These are phyloP conservation scores for Tenthredo livida DNA, from an alignment of 2,888 invertebrate genomes.

Conservation along the genomic window DNA sequence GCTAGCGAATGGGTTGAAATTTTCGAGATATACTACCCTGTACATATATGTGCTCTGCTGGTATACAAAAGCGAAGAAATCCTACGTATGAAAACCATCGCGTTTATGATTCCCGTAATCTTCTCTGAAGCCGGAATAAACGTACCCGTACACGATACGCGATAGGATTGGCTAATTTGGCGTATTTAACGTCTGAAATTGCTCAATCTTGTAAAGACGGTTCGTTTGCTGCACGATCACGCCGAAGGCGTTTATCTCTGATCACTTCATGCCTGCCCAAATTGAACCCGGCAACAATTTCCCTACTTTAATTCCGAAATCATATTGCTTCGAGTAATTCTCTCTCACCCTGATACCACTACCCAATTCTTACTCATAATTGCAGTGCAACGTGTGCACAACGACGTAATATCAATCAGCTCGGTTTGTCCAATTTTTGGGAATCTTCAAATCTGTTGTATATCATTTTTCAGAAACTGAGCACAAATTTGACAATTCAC, in stretches of 20 bases:
- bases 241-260: constrained; percentile 38
- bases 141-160: neutral
- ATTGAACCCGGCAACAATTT: constrained; percentile 1
- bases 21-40: neutral
- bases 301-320: neutral
- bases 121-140: neutral
- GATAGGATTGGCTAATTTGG: constrained; percentile 28
- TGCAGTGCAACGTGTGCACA: neutral
- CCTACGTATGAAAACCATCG: neutral
- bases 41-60: neutral
- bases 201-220: constrained; percentile 34
- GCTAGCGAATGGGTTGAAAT: neutral
- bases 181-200: constrained; percentile 39
- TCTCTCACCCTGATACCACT: neutral
- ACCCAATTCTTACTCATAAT: neutral
- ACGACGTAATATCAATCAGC: neutral
- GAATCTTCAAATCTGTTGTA: neutral
- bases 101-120: constrained; percentile 6
- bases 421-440: no score
- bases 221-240: constrained; percentile 16
- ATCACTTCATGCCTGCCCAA: constrained; percentile 31
- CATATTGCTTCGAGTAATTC: neutral
- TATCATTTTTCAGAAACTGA: no score
- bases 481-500: no score
- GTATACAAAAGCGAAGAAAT: neutral